Percentiles rank a stretch among this genome's conserved stretches.
Conservation (phyloP, 1,140 invertebrate genomes). For the Hestina assimilis region DNA sequence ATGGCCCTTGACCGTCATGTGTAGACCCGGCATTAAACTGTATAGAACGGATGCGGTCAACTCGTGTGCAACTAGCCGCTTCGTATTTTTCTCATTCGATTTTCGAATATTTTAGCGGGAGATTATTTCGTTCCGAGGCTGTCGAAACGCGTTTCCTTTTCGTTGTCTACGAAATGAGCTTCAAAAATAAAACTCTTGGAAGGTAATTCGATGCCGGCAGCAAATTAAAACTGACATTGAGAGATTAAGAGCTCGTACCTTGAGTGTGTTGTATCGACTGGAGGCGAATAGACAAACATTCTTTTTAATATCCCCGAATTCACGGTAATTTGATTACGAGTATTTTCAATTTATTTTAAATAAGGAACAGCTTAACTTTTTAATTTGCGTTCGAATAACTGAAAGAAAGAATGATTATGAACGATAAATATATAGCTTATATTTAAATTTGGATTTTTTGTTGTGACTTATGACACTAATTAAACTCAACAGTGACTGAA, state of each 20-base stretch:
- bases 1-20: neutral
- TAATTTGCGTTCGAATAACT: slow-evolving; percentile 4
- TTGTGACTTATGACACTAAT: too few species aligned
- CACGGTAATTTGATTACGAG: slow-evolving; percentile 24
- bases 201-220: slow-evolving; percentile 67
- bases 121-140: slow-evolving; percentile 46
- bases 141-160: slow-evolving; percentile 65
- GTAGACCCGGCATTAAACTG: neutral
- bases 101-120: slow-evolving; percentile 29
- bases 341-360: slow-evolving; percentile 5
- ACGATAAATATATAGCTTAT: too few species aligned
- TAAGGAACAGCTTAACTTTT: neutral
- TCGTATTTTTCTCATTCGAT: neutral
- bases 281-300: slow-evolving; percentile 45
- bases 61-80: neutral
- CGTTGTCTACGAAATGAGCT: slow-evolving; percentile 43
- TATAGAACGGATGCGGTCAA: neutral
- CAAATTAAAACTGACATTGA: slow-evolving; percentile 76
- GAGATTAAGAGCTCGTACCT: slow-evolving; percentile 66
- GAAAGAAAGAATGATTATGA: neutral
- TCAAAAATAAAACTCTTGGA: slow-evolving; percentile 70
- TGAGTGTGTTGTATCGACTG: slow-evolving; percentile 54
- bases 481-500: too few species aligned
- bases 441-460: too few species aligned
- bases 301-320: slow-evolving; percentile 45